Conservation (phyloP, 1,140 invertebrate species). For the Dufourea novaeangliae region DNA sequence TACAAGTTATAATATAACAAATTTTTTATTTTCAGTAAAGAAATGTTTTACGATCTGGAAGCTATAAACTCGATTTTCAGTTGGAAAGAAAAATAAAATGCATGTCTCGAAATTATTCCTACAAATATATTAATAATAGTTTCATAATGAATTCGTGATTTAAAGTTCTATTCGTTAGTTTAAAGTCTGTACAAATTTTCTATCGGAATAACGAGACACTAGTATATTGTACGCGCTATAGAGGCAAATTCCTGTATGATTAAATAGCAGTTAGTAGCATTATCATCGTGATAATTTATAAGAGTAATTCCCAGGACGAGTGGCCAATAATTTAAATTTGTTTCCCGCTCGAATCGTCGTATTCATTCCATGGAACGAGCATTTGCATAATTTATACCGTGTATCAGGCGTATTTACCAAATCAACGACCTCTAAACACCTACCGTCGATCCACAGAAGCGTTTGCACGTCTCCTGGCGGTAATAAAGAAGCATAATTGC, state of each 20-base stretch:
- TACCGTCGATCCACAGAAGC: background rate
- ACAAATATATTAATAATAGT: no score
- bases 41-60: no score
- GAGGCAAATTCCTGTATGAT: conserved; percentile 2
- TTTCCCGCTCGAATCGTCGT: conserved; percentile 11
- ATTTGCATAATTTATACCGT: conserved; percentile 45
- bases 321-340: conserved; percentile 33
- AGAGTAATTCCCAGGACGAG: background rate
- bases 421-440: conserved; percentile 29
- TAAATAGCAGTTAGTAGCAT: background rate
- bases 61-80: no score
- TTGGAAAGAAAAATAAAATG: no score
- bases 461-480: background rate
- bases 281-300: conserved; percentile 19
- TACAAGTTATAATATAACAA: background rate
- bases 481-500: background rate
- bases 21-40: background rate
- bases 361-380: conserved; percentile 2
- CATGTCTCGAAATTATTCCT: no score
- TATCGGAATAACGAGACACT: no score
- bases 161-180: no score
- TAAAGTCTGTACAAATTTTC: no score
- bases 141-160: no score
- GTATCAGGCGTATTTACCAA: conserved; percentile 26
- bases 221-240: no score